Evolutionary conservation across 1,140 invertebrate species (phyloP).

Genomic region (Caerostris extrusa): DNA sequence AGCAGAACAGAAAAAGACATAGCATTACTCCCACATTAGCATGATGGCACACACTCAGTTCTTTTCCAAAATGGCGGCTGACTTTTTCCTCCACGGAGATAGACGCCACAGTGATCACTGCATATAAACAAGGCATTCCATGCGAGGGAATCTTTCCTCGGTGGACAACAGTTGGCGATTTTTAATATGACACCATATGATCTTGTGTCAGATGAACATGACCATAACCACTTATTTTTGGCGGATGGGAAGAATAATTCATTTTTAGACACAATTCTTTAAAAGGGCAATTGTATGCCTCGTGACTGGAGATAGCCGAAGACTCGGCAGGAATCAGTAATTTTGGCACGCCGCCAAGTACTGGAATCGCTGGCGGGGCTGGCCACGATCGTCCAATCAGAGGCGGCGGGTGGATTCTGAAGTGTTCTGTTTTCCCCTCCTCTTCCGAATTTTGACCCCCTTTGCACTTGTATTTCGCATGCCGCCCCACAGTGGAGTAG

Average conservation of each 20-base stretch:
- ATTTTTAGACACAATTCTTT: constrained; percentile 72
- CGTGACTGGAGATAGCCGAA: constrained; percentile 58
- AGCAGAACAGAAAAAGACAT: constrained; percentile 39
- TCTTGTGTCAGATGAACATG: background rate
- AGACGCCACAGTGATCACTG: constrained; percentile 49
- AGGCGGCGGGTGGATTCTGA: constrained; percentile 52
- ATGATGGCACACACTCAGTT: background rate
- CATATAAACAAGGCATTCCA: constrained; percentile 23
- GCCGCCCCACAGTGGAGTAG: constrained; percentile 48
- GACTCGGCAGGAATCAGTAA: constrained; percentile 39
- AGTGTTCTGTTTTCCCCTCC: constrained; percentile 50
- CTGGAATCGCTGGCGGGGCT: constrained; percentile 58
- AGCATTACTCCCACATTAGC: constrained; percentile 70
- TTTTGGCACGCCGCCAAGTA: constrained; percentile 68
- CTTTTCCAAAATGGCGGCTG: constrained; percentile 58
- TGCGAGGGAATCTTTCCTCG: background rate
- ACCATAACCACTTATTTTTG: constrained; percentile 25
- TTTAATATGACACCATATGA: background rate
- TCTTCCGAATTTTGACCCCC: constrained; percentile 67
- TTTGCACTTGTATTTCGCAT: constrained; percentile 72
- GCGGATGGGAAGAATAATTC: constrained; percentile 58
- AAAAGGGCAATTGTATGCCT: constrained; percentile 69
- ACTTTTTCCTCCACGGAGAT: background rate
- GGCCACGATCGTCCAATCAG: constrained; percentile 64
- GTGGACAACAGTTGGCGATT: background rate